Conservation (phyloP, 2,888 invertebrate genomes). For the Pseudoips prasinana region DNA sequence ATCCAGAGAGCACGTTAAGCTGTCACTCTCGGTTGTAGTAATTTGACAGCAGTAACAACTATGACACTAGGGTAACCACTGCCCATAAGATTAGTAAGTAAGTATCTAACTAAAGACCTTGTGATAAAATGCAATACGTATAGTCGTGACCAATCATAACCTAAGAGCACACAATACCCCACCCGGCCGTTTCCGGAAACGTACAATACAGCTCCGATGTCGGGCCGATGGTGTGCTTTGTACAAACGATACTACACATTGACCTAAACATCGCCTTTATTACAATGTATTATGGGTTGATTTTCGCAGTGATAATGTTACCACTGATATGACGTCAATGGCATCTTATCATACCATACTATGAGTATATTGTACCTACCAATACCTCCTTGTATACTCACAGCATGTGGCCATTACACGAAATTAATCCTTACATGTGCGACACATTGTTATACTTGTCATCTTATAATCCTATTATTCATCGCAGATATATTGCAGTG, state of each 20-base stretch:
- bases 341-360: too few relatives aligned
- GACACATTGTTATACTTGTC: conserved; percentile 53
- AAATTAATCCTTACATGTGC: conserved; percentile 66
- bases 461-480: conserved; percentile 57
- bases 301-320: too few relatives aligned
- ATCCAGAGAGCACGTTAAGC: too few relatives aligned
- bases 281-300: too few relatives aligned
- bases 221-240: conserved; percentile 36
- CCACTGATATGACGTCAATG: too few relatives aligned
- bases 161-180: neutral
- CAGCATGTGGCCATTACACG: conserved; percentile 57
- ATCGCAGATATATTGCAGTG: conserved; percentile 46
- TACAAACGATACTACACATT: too few relatives aligned
- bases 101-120: neutral
- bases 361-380: too few relatives aligned
- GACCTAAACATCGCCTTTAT: too few relatives aligned
- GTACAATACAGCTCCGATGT: conserved; percentile 44
- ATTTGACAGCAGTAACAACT: too few relatives aligned
- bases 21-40: too few relatives aligned
- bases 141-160: conserved; percentile 8
- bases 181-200: conserved; percentile 46
- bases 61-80: too few relatives aligned
- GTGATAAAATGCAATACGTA: conserved; percentile 7
- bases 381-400: conserved; percentile 14
- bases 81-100: too few relatives aligned